Percentiles rank a stretch among this genome's conserved stretches.
phyloP scores from a whole-genome alignment of 2,888 invertebrate genomes.

The Dioctria rufipes region DNA sequence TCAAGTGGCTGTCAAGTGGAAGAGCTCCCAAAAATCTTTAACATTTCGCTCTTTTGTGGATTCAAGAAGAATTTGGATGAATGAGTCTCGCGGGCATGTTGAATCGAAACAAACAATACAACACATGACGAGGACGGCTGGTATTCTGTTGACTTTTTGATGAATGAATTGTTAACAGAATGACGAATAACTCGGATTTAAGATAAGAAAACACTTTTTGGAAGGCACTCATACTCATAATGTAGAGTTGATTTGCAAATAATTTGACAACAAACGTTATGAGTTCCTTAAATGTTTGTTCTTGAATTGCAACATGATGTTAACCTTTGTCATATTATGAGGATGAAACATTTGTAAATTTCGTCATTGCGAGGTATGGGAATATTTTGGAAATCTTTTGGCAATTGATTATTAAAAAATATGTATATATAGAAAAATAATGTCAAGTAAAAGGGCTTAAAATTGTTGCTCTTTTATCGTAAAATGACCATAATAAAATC shows the following conservation, averaged over 20 bases:
- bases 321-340: no score
- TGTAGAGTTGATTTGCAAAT: background rate
- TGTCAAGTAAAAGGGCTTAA: no score
- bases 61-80: background rate
- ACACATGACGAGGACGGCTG: constrained; percentile 19
- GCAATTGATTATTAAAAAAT: no score
- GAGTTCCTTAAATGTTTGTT: no score
- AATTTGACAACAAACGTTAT: no score
- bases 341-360: no score
- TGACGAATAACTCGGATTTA: constrained; percentile 15
- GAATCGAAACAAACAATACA: background rate
- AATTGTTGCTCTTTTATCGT: no score
- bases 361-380: no score
- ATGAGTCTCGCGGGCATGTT: background rate
- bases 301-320: no score
- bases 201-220: background rate
- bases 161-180: constrained; percentile 24
- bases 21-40: background rate
- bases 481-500: no score
- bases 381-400: no score
- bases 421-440: no score
- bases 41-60: background rate
- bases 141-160: constrained; percentile 17
- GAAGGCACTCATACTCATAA: background rate
- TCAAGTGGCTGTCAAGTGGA: background rate